phyloP scores from a whole-genome alignment of 2,888 invertebrate genomes.

The Polyploca ridens region DNA sequence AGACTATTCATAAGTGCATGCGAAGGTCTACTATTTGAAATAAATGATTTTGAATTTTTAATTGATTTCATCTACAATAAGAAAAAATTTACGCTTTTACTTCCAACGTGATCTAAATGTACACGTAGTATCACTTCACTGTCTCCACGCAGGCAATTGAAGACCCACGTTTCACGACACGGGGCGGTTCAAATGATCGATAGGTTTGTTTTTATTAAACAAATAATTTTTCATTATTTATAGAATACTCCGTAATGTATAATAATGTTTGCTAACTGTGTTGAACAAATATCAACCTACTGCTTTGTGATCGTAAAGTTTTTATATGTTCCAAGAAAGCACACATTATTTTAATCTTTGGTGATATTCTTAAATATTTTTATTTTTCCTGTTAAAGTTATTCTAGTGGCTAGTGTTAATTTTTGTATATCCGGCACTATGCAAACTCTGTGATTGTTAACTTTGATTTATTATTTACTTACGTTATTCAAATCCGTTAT shows the following conservation, averaged over 20 bases:
- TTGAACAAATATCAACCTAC: constrained; percentile 1
- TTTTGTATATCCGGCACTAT: constrained; percentile 6
- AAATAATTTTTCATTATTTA: background rate
- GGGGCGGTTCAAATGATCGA: background rate
- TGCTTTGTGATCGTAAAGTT: background rate
- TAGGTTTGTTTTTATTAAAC: background rate
- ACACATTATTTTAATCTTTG: constrained; percentile 1
- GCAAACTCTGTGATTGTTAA: background rate
- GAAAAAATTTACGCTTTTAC: too few species aligned
- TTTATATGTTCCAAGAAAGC: constrained; percentile 11
- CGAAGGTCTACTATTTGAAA: too few species aligned
- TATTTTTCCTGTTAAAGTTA: background rate
- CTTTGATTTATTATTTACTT: constrained; percentile 3
- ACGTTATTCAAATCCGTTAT: background rate
- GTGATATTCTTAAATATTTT: background rate
- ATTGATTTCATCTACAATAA: too few species aligned
- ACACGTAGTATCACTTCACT: background rate
- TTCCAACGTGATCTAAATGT: too few species aligned
- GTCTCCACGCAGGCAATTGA: background rate
- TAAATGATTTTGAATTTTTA: too few species aligned
- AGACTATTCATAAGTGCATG: too few species aligned
- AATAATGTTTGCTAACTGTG: background rate
- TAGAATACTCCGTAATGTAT: background rate
- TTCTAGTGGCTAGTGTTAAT: background rate
- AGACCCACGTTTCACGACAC: background rate